phyloP scores from a whole-genome alignment of 2,113 vertebrate species.

The Buteo buteo region DNA sequence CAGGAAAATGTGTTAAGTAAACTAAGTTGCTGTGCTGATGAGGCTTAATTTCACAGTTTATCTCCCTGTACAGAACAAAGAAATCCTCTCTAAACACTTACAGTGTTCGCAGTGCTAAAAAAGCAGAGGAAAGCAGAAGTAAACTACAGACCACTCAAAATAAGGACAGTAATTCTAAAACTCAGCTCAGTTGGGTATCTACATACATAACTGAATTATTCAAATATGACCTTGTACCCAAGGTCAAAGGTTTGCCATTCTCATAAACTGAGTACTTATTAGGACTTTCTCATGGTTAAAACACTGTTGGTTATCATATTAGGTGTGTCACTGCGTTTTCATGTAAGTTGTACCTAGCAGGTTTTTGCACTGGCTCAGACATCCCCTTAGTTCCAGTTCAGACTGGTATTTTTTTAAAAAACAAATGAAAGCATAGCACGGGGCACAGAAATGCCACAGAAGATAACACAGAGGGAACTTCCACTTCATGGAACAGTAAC shows the following conservation, averaged over 20 bases:
- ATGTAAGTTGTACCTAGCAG: not conserved
- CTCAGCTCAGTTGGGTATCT: not conserved
- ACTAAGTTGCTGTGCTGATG: constrained; percentile 4
- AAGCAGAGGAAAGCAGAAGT: not conserved
- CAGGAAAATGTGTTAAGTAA: constrained; percentile 21
- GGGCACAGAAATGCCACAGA: not conserved
- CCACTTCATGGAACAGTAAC: not conserved
- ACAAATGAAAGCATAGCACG: not conserved
- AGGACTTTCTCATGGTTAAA: not conserved
- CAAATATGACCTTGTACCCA: not conserved
- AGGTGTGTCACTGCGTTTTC: not conserved
- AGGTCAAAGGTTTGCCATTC: not conserved
- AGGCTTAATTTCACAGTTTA: constrained; percentile 42
- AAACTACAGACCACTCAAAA: not conserved
- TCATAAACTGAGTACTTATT: not conserved
- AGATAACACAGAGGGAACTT: not conserved
- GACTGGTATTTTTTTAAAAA: not conserved
- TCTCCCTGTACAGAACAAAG: not conserved
- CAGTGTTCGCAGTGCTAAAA: not conserved
- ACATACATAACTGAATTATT: not conserved
- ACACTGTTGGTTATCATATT: not conserved
- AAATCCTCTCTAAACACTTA: not conserved
- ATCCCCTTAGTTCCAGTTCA: not conserved
- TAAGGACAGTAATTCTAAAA: not conserved
- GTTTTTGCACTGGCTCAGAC: not conserved